Conservation (phyloP, 2,888 invertebrate species). For the Leptinotarsa haldemani region DNA sequence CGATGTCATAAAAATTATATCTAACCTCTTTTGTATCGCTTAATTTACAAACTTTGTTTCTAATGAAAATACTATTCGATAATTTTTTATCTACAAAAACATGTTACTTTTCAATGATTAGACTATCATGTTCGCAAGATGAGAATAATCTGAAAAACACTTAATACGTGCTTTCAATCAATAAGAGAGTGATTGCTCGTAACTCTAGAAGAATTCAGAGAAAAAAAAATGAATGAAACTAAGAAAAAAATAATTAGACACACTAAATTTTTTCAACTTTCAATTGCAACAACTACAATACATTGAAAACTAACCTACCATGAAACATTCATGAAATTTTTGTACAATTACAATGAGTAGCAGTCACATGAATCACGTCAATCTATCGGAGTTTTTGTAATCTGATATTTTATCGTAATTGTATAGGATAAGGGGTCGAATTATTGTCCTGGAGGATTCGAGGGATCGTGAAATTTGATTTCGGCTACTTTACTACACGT, state of each 20-base stretch:
- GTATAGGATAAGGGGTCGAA: constrained; percentile 39
- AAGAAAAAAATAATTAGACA: background rate
- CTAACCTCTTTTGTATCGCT: no score
- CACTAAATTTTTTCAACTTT: background rate
- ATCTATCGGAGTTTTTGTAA: constrained; percentile 41
- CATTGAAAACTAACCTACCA: background rate
- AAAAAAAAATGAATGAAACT: background rate
- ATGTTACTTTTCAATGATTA: no score
- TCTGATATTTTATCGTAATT: constrained; percentile 45
- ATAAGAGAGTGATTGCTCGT: no score
- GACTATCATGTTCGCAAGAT: no score
- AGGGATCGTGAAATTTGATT: constrained; percentile 45
- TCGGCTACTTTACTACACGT: constrained; percentile 46
- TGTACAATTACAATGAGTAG: constrained; percentile 40
- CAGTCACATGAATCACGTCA: constrained; percentile 39
- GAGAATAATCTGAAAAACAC: no score
- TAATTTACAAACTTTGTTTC: no score
- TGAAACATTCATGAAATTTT: constrained; percentile 4
- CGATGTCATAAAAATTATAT: no score
- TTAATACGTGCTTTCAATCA: no score
- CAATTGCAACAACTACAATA: constrained; percentile 1
- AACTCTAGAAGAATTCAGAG: no score
- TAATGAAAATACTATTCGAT: no score
- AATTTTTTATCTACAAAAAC: no score
- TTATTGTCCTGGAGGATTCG: constrained; percentile 36